Percentiles rank a stretch among this genome's conserved stretches.
Conservation (phyloP, 23 tunicate species). For the Trididemnum clinides region DNA sequence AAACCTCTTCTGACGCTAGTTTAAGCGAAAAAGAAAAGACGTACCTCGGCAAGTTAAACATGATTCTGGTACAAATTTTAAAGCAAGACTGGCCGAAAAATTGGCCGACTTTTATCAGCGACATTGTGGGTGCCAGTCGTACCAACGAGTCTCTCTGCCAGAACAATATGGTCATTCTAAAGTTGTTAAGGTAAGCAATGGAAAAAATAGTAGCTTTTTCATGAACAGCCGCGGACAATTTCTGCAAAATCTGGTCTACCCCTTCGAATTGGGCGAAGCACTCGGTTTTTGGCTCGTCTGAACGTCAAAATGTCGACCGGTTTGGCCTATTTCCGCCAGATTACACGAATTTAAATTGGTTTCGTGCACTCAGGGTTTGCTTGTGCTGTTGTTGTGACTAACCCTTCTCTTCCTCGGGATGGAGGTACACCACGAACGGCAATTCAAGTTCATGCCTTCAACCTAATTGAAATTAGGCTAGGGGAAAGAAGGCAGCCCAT, state of each 20-base stretch:
- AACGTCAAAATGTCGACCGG: no score
- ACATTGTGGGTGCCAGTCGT: constrained; percentile 96
- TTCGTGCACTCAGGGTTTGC: no score
- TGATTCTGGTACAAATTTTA: constrained; percentile 97
- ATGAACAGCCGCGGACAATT: neutral
- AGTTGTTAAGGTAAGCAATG: constrained; percentile 71
- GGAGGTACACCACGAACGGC: no score
- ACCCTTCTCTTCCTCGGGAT: no score
- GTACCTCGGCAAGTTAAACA: constrained; percentile 91
- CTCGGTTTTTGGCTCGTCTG: no score
- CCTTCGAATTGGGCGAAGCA: no score
- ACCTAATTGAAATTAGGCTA: no score
- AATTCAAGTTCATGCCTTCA: no score
- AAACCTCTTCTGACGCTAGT: constrained; percentile 81
- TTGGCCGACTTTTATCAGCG: constrained; percentile 99
- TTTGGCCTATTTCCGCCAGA: no score
- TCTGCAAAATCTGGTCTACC: neutral
- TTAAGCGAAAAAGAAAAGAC: constrained; percentile 91
- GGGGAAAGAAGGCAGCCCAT: no score
- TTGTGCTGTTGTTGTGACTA: no score
- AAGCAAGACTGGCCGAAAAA: constrained; percentile 99
- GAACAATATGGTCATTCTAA: constrained; percentile 96
- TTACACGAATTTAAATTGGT: no score
- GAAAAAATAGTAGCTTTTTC: neutral
- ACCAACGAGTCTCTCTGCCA: constrained; percentile 94